phyloP scores from a whole-genome alignment of 2,113 vertebrate species.

The Mormyrus iriodes region DNA sequence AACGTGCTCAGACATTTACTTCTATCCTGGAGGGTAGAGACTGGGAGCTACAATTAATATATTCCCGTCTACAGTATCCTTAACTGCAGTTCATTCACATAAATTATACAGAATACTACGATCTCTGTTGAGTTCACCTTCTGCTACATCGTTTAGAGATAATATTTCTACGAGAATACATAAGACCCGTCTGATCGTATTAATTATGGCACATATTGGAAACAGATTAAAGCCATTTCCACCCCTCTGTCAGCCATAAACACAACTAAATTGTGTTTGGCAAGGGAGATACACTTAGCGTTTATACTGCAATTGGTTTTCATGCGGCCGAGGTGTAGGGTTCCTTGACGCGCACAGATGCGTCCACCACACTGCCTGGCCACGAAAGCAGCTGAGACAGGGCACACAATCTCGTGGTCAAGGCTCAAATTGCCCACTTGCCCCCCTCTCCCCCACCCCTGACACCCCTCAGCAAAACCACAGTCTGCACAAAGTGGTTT shows the following conservation, averaged over 20 bases:
- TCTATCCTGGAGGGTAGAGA: not conserved
- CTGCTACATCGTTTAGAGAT: slow-evolving; percentile 12
- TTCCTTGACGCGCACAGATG: not conserved
- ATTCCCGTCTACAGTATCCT: not conserved
- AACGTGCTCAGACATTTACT: not conserved
- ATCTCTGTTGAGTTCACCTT: not conserved
- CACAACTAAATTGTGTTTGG: slow-evolving; percentile 16
- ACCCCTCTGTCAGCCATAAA: not conserved
- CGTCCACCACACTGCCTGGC: not conserved
- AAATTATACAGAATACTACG: not conserved
- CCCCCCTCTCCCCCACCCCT: not conserved
- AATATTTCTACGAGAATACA: not conserved
- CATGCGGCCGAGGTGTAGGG: not conserved
- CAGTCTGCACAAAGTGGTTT: slow-evolving; percentile 17
- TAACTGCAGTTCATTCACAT: slow-evolving; percentile 11
- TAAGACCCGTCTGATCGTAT: not conserved
- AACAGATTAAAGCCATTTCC: not conserved
- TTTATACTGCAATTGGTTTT: not conserved
- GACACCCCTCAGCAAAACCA: slow-evolving; percentile 18
- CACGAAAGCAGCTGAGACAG: not conserved
- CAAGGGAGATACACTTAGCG: not conserved
- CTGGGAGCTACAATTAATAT: not conserved
- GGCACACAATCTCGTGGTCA: not conserved
- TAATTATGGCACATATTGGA: slow-evolving; percentile 1
- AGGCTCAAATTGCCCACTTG: not conserved